A percentile compares a stretch with the other conserved stretches of the same genome.
phyloP scores from a whole-genome alignment of 2,797 vertebrate species.

The Synanceia verrucosa region DNA sequence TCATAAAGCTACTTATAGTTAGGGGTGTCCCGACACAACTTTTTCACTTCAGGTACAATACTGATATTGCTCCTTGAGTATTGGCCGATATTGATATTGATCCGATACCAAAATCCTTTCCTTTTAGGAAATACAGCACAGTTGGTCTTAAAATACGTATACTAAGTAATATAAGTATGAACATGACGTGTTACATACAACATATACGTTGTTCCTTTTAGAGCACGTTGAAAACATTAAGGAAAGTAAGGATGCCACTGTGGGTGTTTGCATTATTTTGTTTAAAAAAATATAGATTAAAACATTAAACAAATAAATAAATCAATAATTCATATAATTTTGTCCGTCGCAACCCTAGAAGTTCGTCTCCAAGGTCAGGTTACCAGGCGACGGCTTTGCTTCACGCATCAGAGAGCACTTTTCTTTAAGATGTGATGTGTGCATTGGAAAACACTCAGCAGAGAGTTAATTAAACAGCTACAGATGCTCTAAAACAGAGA shows the following conservation, averaged over 20 bases:
- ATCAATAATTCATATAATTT: not conserved
- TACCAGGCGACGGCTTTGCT: not conserved
- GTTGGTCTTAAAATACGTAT: too few species aligned
- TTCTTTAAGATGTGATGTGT: not conserved
- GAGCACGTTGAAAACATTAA: too few species aligned
- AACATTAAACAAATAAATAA: not conserved
- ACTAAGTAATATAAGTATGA: too few species aligned
- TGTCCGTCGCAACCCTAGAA: not conserved
- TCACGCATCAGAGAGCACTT: not conserved
- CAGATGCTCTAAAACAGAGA: not conserved
- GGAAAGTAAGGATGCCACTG: not conserved
- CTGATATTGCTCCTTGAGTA: too few species aligned
- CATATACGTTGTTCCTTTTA: too few species aligned
- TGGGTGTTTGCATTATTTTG: not conserved
- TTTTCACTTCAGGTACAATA: too few species aligned
- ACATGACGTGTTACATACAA: too few species aligned
- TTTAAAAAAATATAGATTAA: not conserved
- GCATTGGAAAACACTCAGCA: not conserved
- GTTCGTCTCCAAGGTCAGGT: not conserved
- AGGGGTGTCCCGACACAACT: too few species aligned
- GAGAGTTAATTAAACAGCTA: constrained; percentile 25
- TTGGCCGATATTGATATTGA: too few species aligned
- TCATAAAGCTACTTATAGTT: too few species aligned
- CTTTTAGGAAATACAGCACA: too few species aligned
- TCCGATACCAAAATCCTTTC: too few species aligned